These are phyloP conservation scores for Venusia cambrica DNA, from an alignment of 2,888 invertebrate species.

Conservation along the genomic window DNA sequence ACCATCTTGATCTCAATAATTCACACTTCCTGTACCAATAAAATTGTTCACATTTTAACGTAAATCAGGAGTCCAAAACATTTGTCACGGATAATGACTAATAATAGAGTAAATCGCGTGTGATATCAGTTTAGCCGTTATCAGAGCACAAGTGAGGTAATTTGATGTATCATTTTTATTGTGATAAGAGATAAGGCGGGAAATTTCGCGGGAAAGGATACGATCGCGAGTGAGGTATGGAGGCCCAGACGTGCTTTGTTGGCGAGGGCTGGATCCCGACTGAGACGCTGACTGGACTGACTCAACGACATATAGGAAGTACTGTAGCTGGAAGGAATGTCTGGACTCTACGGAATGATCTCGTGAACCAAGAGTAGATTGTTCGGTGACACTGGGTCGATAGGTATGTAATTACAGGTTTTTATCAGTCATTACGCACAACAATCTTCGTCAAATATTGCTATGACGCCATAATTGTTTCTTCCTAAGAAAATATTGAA, in stretches of 20 bases:
- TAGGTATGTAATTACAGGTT: too few relatives aligned
- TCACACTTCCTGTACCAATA: constrained; percentile 15
- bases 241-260: constrained; percentile 29
- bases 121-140: constrained; percentile 55
- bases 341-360: too few relatives aligned
- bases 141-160: constrained; percentile 62
- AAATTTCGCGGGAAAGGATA: constrained; percentile 35
- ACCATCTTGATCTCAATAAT: constrained; percentile 37
- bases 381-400: too few relatives aligned
- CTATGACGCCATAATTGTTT: too few relatives aligned
- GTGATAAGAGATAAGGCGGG: constrained; percentile 58
- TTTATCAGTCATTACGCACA: too few relatives aligned
- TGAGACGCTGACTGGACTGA: constrained; percentile 17
- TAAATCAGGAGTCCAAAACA: constrained; percentile 20
- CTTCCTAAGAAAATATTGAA: too few relatives aligned
- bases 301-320: too few relatives aligned
- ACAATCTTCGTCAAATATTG: too few relatives aligned
- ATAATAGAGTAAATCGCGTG: constrained; percentile 35
- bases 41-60: constrained; percentile 26
- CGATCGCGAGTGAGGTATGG: constrained; percentile 21
- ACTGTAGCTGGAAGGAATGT: too few relatives aligned
- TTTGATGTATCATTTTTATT: constrained; percentile 68
- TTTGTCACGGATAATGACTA: constrained; percentile 34
- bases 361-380: too few relatives aligned
- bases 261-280: constrained; percentile 33